Percentiles rank a stretch among this genome's conserved stretches.
These are phyloP conservation scores for Furcifer pardalis DNA, from an alignment of 2,797 vertebrate species.

Conservation along the genomic window DNA sequence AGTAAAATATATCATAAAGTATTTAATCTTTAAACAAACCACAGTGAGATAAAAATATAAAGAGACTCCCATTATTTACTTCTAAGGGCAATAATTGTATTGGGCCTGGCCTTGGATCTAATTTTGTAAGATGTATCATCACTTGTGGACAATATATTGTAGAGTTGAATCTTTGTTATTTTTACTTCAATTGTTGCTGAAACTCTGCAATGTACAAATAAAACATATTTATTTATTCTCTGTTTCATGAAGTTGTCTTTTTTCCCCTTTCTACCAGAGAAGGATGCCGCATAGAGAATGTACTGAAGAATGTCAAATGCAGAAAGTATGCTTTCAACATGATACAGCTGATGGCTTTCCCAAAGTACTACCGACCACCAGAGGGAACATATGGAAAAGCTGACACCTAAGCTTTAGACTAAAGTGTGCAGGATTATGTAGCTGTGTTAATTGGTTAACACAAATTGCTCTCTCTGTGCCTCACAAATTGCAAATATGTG, in stretches of 20 bases:
- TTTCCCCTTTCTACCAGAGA: slow-evolving; percentile 87
- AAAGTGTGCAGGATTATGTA: slow-evolving; percentile 69
- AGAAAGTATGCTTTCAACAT: slow-evolving; percentile 99
- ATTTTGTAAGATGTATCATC: slow-evolving; percentile 89
- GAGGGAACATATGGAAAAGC: slow-evolving; percentile 97
- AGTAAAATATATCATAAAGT: slow-evolving; percentile 69
- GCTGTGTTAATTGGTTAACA: slow-evolving; percentile 53
- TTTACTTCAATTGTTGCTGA: slow-evolving; percentile 83
- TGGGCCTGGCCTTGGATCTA: slow-evolving; percentile 85
- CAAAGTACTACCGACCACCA: slow-evolving; percentile 96
- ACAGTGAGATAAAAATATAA: slow-evolving; percentile 66
- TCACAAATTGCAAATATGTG: slow-evolving; percentile 45
- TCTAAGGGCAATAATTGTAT: slow-evolving; percentile 82
- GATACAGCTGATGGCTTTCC: slow-evolving; percentile 98
- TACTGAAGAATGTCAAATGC: slow-evolving; percentile 98
- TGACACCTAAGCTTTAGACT: slow-evolving; percentile 83
- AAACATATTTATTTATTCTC: slow-evolving; percentile 83
- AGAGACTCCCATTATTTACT: slow-evolving; percentile 66
- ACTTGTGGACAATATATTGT: slow-evolving; percentile 80
- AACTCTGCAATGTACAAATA: slow-evolving; percentile 86
- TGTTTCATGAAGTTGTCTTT: slow-evolving; percentile 85
- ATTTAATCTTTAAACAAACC: slow-evolving; percentile 64
- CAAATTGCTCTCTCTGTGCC: slow-evolving; percentile 49
- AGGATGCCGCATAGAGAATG: slow-evolving; percentile 99
- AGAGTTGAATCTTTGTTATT: slow-evolving; percentile 86